These are phyloP conservation scores for Gavia stellata DNA, from an alignment of 2,113 vertebrate species.

Conservation along the genomic window DNA sequence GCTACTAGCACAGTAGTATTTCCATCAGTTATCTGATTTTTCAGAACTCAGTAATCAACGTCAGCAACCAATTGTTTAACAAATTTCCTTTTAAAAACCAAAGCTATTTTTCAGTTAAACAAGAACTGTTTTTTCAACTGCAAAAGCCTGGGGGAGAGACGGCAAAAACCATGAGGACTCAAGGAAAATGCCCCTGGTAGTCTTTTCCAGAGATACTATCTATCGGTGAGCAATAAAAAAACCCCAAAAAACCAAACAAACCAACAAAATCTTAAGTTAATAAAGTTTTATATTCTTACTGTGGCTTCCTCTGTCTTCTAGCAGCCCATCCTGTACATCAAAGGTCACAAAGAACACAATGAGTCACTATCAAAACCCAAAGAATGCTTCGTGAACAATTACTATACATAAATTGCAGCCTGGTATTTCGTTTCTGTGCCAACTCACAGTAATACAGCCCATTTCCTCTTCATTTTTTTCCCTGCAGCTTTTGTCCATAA, in stretches of 20 bases:
- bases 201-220: neutral
- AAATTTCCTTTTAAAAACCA: slow-evolving; percentile 53
- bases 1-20: neutral
- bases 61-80: slow-evolving; percentile 49
- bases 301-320: slow-evolving; percentile 60
- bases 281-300: slow-evolving; percentile 62
- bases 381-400: slow-evolving; percentile 66
- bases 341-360: slow-evolving; percentile 69
- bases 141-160: neutral
- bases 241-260: neutral
- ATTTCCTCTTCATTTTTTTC: slow-evolving; percentile 39
- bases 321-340: slow-evolving; percentile 66
- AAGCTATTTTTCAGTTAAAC: slow-evolving; percentile 25
- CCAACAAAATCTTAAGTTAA: slow-evolving; percentile 46
- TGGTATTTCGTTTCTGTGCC: slow-evolving; percentile 59
- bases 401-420: slow-evolving; percentile 62
- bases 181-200: neutral
- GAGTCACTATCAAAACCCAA: slow-evolving; percentile 60
- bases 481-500: slow-evolving; percentile 61
- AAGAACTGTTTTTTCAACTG: slow-evolving; percentile 5
- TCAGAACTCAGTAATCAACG: slow-evolving; percentile 13
- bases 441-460: slow-evolving; percentile 52
- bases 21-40: slow-evolving; percentile 22
- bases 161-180: neutral
- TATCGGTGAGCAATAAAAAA: neutral